These are phyloP conservation scores for Nyctibius bracteatus DNA, from an alignment of 2,113 vertebrate genomes.

Conservation along the genomic window DNA sequence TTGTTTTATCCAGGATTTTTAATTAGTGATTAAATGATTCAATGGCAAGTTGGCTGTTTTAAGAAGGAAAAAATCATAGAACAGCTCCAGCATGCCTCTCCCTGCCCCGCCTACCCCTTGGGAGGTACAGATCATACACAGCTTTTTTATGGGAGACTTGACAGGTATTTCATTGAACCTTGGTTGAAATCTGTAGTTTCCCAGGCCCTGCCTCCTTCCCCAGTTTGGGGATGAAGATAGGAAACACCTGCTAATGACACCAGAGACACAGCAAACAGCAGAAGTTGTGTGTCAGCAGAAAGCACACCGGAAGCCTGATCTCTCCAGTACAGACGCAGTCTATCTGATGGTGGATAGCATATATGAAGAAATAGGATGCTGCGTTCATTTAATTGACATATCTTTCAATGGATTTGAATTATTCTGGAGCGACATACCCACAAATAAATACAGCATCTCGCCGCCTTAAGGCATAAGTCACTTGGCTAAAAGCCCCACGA, in stretches of 20 bases:
- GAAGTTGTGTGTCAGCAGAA: not conserved
- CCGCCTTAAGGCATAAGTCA: not conserved
- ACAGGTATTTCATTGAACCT: conserved; percentile 38
- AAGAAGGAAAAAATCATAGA: not conserved
- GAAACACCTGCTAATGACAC: conserved; percentile 40
- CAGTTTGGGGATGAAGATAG: conserved; percentile 7
- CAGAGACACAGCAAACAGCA: not conserved
- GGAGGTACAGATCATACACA: conserved; percentile 12
- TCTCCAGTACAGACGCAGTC: not conserved
- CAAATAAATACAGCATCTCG: not conserved
- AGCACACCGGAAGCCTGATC: not conserved
- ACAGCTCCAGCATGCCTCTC: conserved; percentile 22
- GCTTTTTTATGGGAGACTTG: not conserved
- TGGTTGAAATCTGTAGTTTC: not conserved
- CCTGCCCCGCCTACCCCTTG: conserved; percentile 9
- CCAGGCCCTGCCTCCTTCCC: conserved; percentile 4
- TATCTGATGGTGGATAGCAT: not conserved
- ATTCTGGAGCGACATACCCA: not conserved
- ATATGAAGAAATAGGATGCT: not conserved
- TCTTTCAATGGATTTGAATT: not conserved
- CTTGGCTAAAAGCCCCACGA: not conserved
- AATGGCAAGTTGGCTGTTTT: conserved; percentile 34
- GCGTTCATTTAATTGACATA: not conserved
- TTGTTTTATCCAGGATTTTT: conserved; percentile 47
- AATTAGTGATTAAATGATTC: conserved; percentile 54